Percentiles rank a stretch among this genome's conserved stretches.
Conservation (phyloP, 2,888 invertebrate species). For the Pogonocherus hispidulus region DNA sequence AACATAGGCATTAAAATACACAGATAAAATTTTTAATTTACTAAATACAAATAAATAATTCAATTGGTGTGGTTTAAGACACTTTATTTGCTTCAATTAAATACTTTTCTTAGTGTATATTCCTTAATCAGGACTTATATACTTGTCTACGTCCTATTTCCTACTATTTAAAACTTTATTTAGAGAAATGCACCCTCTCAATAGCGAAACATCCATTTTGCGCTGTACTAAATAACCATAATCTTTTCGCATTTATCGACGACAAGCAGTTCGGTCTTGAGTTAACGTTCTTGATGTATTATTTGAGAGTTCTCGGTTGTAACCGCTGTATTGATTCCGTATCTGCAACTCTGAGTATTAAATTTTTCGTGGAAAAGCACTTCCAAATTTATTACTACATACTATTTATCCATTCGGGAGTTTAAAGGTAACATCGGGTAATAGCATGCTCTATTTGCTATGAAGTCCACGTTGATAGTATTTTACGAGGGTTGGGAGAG, state of each 20-base stretch:
- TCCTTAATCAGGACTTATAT: no score
- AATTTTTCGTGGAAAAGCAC: neutral
- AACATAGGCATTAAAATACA: no score
- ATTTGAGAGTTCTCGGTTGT: slow-evolving; percentile 3
- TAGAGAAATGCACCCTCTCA: neutral
- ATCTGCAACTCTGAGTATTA: neutral
- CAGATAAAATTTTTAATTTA: no score
- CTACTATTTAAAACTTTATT: no score
- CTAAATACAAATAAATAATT: no score
- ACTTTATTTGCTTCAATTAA: no score
- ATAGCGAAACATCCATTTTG: neutral
- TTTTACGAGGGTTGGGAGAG: neutral
- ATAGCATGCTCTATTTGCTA: neutral
- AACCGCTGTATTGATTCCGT: neutral
- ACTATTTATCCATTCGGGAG: neutral
- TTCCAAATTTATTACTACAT: neutral
- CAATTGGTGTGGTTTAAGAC: no score
- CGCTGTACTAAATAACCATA: slow-evolving; percentile 6
- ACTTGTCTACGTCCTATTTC: no score
- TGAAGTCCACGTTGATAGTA: neutral
- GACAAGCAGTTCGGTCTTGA: slow-evolving; percentile 3
- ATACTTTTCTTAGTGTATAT: no score
- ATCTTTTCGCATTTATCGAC: slow-evolving; percentile 15
- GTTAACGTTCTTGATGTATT: slow-evolving; percentile 10
- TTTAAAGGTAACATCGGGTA: neutral